Evolutionary conservation across 2,888 invertebrate genomes (phyloP), one percentile per base, ranked within the genome.

Genomic region (Drosophila monieri): DNA sequence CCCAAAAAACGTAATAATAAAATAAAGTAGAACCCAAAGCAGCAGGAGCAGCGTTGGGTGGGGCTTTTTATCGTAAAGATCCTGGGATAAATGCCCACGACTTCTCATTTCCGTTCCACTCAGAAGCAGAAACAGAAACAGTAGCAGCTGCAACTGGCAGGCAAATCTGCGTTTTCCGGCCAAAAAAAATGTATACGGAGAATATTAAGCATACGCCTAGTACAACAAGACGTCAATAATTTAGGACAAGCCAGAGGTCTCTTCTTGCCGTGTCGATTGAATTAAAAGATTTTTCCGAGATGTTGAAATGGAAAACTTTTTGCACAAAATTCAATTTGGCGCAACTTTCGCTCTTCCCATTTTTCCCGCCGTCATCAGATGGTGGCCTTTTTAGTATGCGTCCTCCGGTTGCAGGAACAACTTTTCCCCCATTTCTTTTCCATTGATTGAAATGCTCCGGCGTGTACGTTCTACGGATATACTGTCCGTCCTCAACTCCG

Each of bases 341-440:
- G 60, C 72, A 81, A 81, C 81, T 88, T 81, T 79, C 54, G 43
- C 51, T 52, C 74, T 59, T 66, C 55, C 39, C 39, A 18, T 41
- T 39, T 32, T 39, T 58, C 66, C 66, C 9, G 4, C 54, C 60
- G 79, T 85, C 74, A 77, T 80, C 80, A 67, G 64, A 68, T 72
- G 78, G 53, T 15, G 60, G 78, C 80, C 78, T 84, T 88, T 84
- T 86, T 81, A 81, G 79, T 78, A 80, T 80, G 85, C 86, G 64
- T 68, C 68, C 57, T 55, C 61, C 46, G 37, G 60, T 37, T 56
- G 48, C 53, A 75, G 48, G 43, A 30, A 64, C 77, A 80, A 83
- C 65, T 88, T 88, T 72, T 73, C 18, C 72, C 57, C 69, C 35
- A 35, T 35, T 18, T 30, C 64, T 18, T 32, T 65, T 59, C 60